Percentiles rank a stretch among this genome's conserved stretches.
Conservation (phyloP, 2,888 invertebrate species). For the Camptogramma bilineatum region DNA sequence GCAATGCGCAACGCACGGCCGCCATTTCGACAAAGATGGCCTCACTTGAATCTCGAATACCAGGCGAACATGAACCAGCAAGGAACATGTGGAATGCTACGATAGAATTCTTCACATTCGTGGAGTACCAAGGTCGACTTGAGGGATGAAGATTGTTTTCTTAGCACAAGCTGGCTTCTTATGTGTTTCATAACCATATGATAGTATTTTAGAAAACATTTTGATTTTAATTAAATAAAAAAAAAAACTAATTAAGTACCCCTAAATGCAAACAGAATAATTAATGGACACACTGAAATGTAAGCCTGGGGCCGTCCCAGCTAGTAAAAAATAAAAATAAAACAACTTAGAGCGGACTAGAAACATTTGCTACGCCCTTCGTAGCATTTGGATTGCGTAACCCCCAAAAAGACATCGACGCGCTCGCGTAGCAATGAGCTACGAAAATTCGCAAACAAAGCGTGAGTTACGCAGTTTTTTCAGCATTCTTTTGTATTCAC, state of each 20-base stretch:
- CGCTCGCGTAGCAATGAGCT: slow-evolving; percentile 55
- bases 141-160: slow-evolving; percentile 22
- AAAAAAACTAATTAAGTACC: too few relatives aligned
- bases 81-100: slow-evolving; percentile 59
- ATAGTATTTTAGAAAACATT: background rate
- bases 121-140: slow-evolving; percentile 18
- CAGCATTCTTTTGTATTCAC: background rate
- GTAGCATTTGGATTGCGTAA: slow-evolving; percentile 36
- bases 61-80: slow-evolving; percentile 60
- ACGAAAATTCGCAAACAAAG: slow-evolving; percentile 46
- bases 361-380: slow-evolving; percentile 22
- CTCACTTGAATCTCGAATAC: slow-evolving; percentile 79
- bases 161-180: background rate
- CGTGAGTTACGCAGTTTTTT: background rate
- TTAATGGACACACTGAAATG: too few relatives aligned
- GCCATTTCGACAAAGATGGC: slow-evolving; percentile 70
- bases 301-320: too few relatives aligned
- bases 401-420: slow-evolving; percentile 44
- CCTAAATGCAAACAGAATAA: too few relatives aligned
- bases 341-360: background rate
- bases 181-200: too few relatives aligned
- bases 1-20: slow-evolving; percentile 28
- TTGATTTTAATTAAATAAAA: too few relatives aligned
- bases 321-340: background rate
- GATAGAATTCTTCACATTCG: slow-evolving; percentile 47